A percentile compares a stretch with the other conserved stretches of the same genome.
phyloP scores from a whole-genome alignment of 2,888 invertebrate species.

The Gnatocerus cornutus region DNA sequence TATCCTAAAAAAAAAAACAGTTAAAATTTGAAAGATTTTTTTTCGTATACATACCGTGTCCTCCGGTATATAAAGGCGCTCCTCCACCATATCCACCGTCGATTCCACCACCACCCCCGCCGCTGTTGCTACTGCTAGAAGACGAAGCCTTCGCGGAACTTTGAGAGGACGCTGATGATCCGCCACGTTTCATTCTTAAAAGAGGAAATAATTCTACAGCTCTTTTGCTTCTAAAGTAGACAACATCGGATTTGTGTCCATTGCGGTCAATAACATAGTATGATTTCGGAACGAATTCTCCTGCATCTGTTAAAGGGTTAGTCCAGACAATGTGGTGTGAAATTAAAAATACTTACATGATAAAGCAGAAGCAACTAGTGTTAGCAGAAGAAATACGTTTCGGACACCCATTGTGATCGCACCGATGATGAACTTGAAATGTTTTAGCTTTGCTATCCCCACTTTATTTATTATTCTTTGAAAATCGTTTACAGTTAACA shows the following conservation, averaged over 20 bases:
- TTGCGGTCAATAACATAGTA: slow-evolving; percentile 75
- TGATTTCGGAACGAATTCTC: slow-evolving; percentile 76
- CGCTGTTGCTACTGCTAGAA: slow-evolving; percentile 44
- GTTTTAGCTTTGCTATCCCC: slow-evolving; percentile 42
- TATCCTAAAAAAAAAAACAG: slow-evolving; percentile 17
- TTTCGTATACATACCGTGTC: slow-evolving; percentile 13
- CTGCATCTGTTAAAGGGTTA: slow-evolving; percentile 69
- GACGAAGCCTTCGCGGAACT: slow-evolving; percentile 33
- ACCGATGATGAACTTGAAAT: slow-evolving; percentile 37
- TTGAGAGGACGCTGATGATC: slow-evolving; percentile 48
- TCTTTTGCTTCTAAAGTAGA: slow-evolving; percentile 60
- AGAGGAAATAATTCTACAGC: slow-evolving; percentile 56
- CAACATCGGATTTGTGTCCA: slow-evolving; percentile 72
- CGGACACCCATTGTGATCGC: slow-evolving; percentile 27
- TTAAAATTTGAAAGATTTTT: background rate
- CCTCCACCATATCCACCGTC: slow-evolving; percentile 13
- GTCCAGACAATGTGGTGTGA: background rate
- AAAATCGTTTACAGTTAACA: slow-evolving; percentile 42
- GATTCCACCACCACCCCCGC: background rate
- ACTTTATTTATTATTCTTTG: slow-evolving; percentile 40
- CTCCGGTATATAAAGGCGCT: slow-evolving; percentile 21
- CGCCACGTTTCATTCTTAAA: slow-evolving; percentile 55
- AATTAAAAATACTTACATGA: slow-evolving; percentile 27
- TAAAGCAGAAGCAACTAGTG: slow-evolving; percentile 15
- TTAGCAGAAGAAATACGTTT: slow-evolving; percentile 11